These are phyloP conservation scores for Furcifer pardalis DNA, from an alignment of 2,797 vertebrate genomes.

Conservation along the genomic window DNA sequence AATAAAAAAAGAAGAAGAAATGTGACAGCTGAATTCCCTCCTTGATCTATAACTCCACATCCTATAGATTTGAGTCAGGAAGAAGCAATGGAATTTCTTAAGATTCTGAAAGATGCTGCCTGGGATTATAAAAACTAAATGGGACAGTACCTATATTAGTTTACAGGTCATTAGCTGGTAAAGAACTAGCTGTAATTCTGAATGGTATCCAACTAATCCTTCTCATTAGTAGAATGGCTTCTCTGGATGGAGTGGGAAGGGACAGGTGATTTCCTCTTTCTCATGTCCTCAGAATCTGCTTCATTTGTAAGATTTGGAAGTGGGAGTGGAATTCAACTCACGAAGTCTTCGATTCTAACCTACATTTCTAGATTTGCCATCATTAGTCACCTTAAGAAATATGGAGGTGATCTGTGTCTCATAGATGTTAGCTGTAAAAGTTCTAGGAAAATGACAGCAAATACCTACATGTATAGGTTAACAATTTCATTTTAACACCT, in stretches of 20 bases:
- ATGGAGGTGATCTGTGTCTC: background rate
- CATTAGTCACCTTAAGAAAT: background rate
- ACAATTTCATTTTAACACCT: background rate
- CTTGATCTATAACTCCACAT: background rate
- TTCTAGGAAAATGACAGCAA: background rate
- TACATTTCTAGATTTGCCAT: background rate
- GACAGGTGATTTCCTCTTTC: background rate
- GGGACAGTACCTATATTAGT: background rate
- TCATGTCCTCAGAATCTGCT: background rate
- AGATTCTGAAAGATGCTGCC: background rate
- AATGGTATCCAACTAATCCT: background rate
- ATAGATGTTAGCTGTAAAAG: background rate
- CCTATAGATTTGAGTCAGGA: background rate
- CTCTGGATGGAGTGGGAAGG: background rate
- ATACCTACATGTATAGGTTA: background rate
- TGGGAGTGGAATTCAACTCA: background rate
- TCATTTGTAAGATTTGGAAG: background rate
- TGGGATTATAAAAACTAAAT: background rate
- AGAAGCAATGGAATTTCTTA: background rate
- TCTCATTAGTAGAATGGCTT: background rate
- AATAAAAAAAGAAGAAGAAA: no score
- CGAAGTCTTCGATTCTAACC: background rate
- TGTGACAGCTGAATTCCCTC: background rate
- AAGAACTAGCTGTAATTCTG: background rate
- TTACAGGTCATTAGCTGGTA: background rate